Percentiles rank a stretch among this genome's conserved stretches.
Conservation (phyloP, 2,888 invertebrate species). For the Carterocephalus palaemon region DNA sequence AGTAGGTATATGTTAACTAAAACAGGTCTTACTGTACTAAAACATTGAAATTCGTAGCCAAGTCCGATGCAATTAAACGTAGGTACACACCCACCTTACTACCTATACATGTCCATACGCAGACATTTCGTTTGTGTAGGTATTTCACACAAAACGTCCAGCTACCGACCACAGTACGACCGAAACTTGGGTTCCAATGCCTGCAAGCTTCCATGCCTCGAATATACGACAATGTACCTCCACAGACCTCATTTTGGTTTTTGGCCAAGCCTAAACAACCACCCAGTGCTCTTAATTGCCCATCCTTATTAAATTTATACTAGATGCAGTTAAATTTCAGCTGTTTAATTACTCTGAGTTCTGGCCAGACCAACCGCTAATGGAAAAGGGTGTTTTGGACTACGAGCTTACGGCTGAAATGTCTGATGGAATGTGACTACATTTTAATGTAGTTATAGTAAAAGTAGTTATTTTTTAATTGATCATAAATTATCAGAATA, state of each 20-base stretch:
- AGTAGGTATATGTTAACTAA: too few relatives aligned
- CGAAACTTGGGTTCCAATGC: constrained; percentile 12
- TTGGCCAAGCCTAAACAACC: constrained; percentile 70
- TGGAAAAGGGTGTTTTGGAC: constrained; percentile 26
- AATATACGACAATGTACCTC: constrained; percentile 33
- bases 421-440: too few relatives aligned
- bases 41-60: too few relatives aligned
- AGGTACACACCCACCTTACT: too few relatives aligned
- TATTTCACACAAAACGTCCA: constrained; percentile 15
- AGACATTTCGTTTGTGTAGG: too few relatives aligned
- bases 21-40: too few relatives aligned
- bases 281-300: constrained; percentile 65
- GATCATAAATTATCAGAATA: too few relatives aligned
- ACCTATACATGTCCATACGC: too few relatives aligned
- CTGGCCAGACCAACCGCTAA: constrained; percentile 63
- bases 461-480: too few relatives aligned
- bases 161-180: constrained; percentile 21
- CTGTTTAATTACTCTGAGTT: constrained; percentile 74
- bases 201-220: constrained; percentile 31
- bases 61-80: too few relatives aligned
- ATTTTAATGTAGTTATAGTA: too few relatives aligned
- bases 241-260: constrained; percentile 66
- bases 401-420: neutral
- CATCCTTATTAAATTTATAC: constrained; percentile 76
- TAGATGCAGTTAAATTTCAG: constrained; percentile 72